Base-by-base conservation (phyloP, 2,113 vertebrate genomes). In the Pao palembangensis region DNA sequence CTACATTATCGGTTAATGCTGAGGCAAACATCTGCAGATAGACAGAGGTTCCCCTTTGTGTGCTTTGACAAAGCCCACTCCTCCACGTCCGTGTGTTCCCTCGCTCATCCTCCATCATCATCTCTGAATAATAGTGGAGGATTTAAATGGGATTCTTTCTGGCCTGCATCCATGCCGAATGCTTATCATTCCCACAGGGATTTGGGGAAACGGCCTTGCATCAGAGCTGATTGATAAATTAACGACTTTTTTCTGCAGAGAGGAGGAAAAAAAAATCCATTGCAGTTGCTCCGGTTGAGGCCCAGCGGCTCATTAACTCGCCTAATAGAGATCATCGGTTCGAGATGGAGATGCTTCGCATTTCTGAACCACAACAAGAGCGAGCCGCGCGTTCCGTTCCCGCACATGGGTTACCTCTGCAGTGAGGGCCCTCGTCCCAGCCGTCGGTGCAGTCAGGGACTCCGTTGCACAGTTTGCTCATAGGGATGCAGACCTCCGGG, bases 361-460 rank as follows among this genome's bases (percentile, higher is more conserved):
- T 48, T 61, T 68, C 10, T 58, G 19, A 68, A 38, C 21, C 42
- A 50, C 48, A 76, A 50, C 48, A 76, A 62, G 51, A 5, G 34
- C 34, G 21, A 34, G 3, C 7, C 55, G 21, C 8, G 14, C 1
- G 60, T 31, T 58, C n/a, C 58, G 56, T 31, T 42, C 51, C 47
- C 13, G 13, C 14, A 14, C 3, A 8, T 7, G 5, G 19, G 44
- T 70, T 92, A 98, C 96, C 94, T 90, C 93, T 88, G 76, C 96
- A 98, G 83, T 96, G 94, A 0, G 95, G 69, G 0, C 96, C 96
- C 86, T 98, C 96, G 0, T 98, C 96, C 0, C 93, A 95, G 63
- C 93, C 94, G 0, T 98, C 95, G 0, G 85, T 43, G 81, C 96
- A 98, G 87, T 98, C 94, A 0, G 90, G 90, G 48, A 92, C 75